These are phyloP conservation scores for Saguinus imperator DNA, from an alignment of 2,113 vertebrate species.

Conservation along the genomic window DNA sequence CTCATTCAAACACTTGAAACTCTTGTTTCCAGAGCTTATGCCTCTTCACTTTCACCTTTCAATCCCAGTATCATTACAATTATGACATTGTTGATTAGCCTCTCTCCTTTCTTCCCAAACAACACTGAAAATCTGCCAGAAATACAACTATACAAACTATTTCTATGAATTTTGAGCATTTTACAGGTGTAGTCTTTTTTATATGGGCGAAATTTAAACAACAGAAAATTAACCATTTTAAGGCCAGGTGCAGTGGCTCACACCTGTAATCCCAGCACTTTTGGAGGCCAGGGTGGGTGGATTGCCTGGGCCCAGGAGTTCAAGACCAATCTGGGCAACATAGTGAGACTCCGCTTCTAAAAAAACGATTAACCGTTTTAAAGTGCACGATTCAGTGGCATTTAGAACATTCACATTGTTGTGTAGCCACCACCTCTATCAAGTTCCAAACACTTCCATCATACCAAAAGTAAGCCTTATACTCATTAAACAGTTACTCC, in stretches of 20 bases:
- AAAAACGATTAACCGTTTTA: background rate
- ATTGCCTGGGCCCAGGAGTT: too few relatives aligned
- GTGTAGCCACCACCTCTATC: background rate
- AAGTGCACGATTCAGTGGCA: background rate
- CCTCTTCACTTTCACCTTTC: background rate
- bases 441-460: background rate
- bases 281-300: too few relatives aligned
- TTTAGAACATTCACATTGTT: background rate
- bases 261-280: too few relatives aligned
- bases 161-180: background rate
- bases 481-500: background rate
- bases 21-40: background rate
- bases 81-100: background rate
- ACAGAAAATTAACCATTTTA: background rate
- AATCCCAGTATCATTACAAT: background rate
- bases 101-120: background rate
- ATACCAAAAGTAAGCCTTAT: background rate
- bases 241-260: background rate
- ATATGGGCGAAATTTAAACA: background rate
- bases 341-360: too few relatives aligned
- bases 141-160: background rate
- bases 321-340: too few relatives aligned
- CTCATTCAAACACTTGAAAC: background rate
- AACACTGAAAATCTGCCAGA: background rate
- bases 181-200: background rate